Conservation (phyloP, 2,113 vertebrate species). For the Hemibagrus wyckioides region DNA sequence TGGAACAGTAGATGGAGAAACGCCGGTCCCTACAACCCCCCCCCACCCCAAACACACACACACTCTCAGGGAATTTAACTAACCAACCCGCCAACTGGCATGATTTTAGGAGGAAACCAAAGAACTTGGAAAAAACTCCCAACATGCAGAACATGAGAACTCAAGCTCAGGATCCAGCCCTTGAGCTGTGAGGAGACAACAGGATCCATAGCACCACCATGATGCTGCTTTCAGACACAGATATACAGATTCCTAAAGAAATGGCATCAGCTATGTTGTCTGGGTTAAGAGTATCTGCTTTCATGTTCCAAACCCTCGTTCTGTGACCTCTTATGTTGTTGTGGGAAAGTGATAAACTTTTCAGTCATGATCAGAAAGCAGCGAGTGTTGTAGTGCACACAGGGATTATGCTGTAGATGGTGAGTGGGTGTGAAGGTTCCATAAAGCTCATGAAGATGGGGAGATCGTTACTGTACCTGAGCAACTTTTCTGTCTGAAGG, state of each 20-base stretch:
- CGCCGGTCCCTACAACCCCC: neutral
- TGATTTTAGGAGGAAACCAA: neutral
- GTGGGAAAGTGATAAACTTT: neutral
- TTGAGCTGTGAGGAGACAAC: neutral
- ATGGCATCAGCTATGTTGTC: neutral
- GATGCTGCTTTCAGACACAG: neutral
- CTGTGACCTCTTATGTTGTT: neutral
- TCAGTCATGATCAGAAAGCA: neutral
- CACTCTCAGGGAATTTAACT: neutral
- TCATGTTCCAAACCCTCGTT: neutral
- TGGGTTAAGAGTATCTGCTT: neutral
- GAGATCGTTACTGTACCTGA: conserved; percentile 58
- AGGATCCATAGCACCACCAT: neutral
- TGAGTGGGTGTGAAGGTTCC: neutral
- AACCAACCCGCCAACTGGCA: neutral
- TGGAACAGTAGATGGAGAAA: neutral
- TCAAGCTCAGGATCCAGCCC: neutral
- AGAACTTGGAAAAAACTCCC: neutral
- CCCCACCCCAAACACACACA: neutral
- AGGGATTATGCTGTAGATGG: neutral
- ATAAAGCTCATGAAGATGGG: neutral
- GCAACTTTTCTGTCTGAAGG: conserved; percentile 65
- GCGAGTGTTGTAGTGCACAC: neutral
- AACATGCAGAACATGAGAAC: neutral
- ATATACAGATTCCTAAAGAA: neutral